Conservation (phyloP, 2,797 vertebrate species). For the Acanthiza pusilla region DNA sequence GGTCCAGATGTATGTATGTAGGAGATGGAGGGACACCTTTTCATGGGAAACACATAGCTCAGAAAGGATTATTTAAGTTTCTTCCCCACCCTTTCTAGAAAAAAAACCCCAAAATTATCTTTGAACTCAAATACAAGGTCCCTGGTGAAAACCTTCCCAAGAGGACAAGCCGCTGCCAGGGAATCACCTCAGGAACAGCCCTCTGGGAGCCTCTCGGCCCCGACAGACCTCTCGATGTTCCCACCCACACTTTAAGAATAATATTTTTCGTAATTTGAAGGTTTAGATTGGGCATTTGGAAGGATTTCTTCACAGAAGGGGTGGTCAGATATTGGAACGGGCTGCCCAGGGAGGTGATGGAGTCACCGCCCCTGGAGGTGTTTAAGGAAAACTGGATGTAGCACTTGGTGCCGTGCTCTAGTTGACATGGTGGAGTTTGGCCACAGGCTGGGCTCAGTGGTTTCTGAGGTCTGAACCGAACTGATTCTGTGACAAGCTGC, state of each 20-base stretch:
- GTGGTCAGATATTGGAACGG: too few species aligned
- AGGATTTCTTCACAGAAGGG: background rate
- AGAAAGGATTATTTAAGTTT: background rate
- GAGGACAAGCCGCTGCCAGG: background rate
- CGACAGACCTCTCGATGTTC: rapidly evolving
- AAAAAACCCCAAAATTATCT: background rate
- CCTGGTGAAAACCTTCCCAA: background rate
- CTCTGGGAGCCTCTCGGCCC: background rate
- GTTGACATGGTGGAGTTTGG: background rate
- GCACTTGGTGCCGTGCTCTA: background rate
- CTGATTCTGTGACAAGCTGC: background rate
- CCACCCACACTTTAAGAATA: background rate
- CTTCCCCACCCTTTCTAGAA: background rate
- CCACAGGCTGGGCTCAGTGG: rapidly evolving
- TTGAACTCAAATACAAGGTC: background rate
- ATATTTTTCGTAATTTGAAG: rapidly evolving
- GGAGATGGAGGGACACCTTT: background rate
- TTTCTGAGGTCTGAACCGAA: background rate
- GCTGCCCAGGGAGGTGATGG: background rate
- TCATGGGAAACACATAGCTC: background rate
- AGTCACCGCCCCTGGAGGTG: background rate
- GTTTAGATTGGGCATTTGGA: background rate
- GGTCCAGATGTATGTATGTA: background rate
- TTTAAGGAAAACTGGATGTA: too few species aligned
- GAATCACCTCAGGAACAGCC: background rate